Conservation (phyloP, 2,113 vertebrate species). For the Pithys albifrons region DNA sequence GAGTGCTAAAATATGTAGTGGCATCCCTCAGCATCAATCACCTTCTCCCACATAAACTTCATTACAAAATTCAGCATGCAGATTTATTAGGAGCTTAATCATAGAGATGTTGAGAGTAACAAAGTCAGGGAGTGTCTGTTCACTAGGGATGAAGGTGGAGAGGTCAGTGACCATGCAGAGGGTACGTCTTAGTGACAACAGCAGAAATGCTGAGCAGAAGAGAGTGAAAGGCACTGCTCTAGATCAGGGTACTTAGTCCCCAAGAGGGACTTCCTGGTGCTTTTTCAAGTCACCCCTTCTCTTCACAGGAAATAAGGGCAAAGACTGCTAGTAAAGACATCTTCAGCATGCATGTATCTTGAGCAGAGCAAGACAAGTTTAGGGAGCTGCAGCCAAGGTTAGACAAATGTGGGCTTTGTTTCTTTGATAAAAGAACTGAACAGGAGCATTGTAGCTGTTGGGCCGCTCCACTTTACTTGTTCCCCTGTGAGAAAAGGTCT, state of each 20-base stretch:
- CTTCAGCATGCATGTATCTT: fast-evolving
- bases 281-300: not conserved
- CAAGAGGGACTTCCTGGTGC: not conserved
- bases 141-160: not conserved
- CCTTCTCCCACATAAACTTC: not conserved
- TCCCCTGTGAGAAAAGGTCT: not conserved
- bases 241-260: not conserved
- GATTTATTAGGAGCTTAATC: not conserved
- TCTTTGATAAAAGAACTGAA: not conserved
- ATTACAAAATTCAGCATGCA: not conserved
- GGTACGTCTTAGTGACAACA: not conserved
- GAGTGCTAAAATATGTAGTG: not conserved
- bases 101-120: not conserved
- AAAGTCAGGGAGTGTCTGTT: not conserved
- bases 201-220: not conserved
- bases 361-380: not conserved
- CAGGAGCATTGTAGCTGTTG: not conserved
- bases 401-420: not conserved
- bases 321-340: not conserved
- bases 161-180: fast-evolving
- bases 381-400: not conserved
- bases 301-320: fast-evolving
- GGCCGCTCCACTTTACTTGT: not conserved
- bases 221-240: not conserved
- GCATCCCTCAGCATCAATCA: fast-evolving